These are phyloP conservation scores for Mastomys coucha DNA, from an alignment of 2,113 vertebrate genomes.

Conservation along the genomic window DNA sequence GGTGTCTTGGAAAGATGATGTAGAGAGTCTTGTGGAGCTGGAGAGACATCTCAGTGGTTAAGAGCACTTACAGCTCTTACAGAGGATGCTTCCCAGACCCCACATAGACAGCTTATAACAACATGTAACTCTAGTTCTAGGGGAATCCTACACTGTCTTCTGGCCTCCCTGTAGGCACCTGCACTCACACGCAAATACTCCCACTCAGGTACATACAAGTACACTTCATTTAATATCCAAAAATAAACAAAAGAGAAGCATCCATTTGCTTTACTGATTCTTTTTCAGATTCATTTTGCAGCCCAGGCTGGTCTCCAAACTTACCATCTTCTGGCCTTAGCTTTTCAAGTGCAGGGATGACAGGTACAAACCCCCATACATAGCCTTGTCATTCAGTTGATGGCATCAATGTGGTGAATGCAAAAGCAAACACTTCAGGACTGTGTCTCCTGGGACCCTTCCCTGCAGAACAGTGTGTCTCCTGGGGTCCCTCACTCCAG, in stretches of 20 bases:
- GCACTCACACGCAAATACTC: not conserved
- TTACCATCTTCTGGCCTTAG: not conserved
- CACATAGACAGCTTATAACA: not conserved
- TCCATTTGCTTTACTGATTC: too few species aligned
- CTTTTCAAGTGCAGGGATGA: not conserved
- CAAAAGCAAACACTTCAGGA: not conserved
- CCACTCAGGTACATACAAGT: not conserved
- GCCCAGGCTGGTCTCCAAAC: not conserved
- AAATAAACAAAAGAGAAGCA: not conserved
- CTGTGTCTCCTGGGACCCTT: not conserved
- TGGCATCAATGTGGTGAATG: too few species aligned
- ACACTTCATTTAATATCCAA: not conserved
- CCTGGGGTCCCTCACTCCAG: not conserved
- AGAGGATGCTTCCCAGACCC: not conserved
- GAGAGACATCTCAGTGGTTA: not conserved
- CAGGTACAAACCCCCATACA: not conserved
- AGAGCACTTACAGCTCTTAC: rapidly evolving
- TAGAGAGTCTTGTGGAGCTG: not conserved
- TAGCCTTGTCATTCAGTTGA: not conserved
- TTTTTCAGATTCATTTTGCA: not conserved
- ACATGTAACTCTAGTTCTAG: not conserved
- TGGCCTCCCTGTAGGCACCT: not conserved
- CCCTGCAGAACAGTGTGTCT: not conserved
- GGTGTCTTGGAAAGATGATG: not conserved
- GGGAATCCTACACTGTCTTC: not conserved